Evolutionary conservation across 2,888 invertebrate genomes (phyloP).

Genomic region (Allygus modestus): DNA sequence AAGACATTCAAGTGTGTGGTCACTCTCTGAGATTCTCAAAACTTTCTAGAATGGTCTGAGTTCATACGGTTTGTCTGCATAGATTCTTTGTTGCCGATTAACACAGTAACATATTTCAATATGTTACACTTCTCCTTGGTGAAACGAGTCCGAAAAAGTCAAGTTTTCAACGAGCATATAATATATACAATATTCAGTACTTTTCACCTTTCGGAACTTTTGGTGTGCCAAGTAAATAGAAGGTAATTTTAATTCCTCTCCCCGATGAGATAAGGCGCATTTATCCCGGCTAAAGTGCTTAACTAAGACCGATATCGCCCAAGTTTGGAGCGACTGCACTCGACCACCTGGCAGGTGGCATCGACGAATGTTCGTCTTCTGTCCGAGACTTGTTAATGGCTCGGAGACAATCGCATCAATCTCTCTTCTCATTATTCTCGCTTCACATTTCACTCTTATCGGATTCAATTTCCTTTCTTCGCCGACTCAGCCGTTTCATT

Average conservation of each 20-base stretch:
- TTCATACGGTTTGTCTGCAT: too few relatives aligned
- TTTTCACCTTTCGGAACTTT: too few relatives aligned
- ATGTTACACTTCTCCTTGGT: too few relatives aligned
- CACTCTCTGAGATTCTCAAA: too few relatives aligned
- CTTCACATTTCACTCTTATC: constrained; percentile 55
- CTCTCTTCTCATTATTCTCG: constrained; percentile 52
- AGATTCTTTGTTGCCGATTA: too few relatives aligned
- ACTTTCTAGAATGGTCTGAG: too few relatives aligned
- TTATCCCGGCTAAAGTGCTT: background rate
- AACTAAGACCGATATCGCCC: background rate
- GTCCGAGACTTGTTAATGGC: constrained; percentile 41
- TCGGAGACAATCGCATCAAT: constrained; percentile 50
- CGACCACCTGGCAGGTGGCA: constrained; percentile 35
- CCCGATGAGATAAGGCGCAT: background rate
- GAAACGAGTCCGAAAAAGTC: too few relatives aligned
- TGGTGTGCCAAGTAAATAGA: too few relatives aligned
- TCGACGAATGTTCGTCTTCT: constrained; percentile 7
- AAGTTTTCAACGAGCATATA: too few relatives aligned
- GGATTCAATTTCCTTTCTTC: constrained; percentile 59
- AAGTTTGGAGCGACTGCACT: constrained; percentile 7
- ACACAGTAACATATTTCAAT: too few relatives aligned
- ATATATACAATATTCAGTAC: too few relatives aligned
- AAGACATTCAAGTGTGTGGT: too few relatives aligned
- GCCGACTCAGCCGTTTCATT: constrained; percentile 46
- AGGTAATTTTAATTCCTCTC: background rate